Percentiles rank a stretch among this genome's conserved stretches.
These are phyloP conservation scores for Lepus timidus DNA, from an alignment of 2,113 vertebrate genomes.

Conservation along the genomic window DNA sequence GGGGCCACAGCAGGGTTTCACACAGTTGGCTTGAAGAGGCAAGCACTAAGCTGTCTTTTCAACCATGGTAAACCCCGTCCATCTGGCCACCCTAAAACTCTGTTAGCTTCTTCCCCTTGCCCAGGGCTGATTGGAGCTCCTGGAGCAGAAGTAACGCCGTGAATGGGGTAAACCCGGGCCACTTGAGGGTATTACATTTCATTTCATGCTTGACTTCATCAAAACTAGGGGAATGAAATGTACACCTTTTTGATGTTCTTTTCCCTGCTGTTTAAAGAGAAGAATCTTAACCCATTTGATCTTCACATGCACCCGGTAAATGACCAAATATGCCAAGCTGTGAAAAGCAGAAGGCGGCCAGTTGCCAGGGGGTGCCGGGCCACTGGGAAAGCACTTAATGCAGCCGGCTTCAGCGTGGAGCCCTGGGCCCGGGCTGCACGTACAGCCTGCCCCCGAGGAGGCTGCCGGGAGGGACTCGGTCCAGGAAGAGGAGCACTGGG, in stretches of 20 bases:
- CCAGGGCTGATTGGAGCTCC: slow-evolving; percentile 98
- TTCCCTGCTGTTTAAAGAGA: slow-evolving; percentile 98
- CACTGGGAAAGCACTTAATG: slow-evolving; percentile 93
- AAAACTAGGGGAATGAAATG: slow-evolving; percentile 99
- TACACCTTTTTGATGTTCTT: slow-evolving; percentile 99
- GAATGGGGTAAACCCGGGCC: slow-evolving; percentile 99
- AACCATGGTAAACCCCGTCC: slow-evolving; percentile 97
- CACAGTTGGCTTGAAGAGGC: slow-evolving; percentile 99
- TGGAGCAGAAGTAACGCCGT: slow-evolving; percentile 99
- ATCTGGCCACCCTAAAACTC: slow-evolving; percentile 99
- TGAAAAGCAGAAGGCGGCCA: slow-evolving; percentile 98
- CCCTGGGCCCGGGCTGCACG: slow-evolving; percentile 70
- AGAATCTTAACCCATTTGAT: slow-evolving; percentile 99
- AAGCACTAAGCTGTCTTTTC: slow-evolving; percentile 99
- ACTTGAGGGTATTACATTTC: slow-evolving; percentile 99
- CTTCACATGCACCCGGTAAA: slow-evolving; percentile 98
- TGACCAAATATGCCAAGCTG: slow-evolving; percentile 99
- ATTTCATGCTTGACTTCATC: slow-evolving; percentile 99
- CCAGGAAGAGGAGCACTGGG: neutral
- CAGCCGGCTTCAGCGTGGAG: slow-evolving; percentile 77
- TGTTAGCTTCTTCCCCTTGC: slow-evolving; percentile 96
- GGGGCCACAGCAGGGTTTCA: slow-evolving; percentile 93
- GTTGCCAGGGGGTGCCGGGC: slow-evolving; percentile 96
- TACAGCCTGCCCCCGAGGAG: neutral
- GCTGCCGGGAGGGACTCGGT: neutral